Conservation (phyloP, 2,797 vertebrate species). For the Sebastes diploproa region DNA sequence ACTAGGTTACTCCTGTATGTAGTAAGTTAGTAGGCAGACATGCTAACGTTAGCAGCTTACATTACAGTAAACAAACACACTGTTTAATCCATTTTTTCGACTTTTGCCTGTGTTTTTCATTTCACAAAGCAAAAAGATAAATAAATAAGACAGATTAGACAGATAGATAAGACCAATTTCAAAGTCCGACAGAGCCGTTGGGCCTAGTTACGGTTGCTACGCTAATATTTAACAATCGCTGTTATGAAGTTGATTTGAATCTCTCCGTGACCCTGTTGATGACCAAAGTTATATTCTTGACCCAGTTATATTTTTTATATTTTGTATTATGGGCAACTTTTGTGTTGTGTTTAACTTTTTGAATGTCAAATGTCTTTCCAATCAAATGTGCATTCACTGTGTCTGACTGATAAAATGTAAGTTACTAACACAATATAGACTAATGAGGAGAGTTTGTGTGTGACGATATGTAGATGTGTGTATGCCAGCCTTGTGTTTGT, state of each 20-base stretch:
- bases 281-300: background rate
- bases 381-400: conserved; percentile 42
- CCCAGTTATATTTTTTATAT: background rate
- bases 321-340: conserved; percentile 1
- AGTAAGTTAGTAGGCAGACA: background rate
- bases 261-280: background rate
- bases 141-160: background rate
- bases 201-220: background rate
- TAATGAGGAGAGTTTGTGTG: conserved; percentile 58
- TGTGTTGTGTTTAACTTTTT: conserved; percentile 19
- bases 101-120: background rate
- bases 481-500: background rate
- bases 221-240: background rate
- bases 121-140: background rate
- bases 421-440: conserved; percentile 38
- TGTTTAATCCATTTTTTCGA: background rate
- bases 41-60: background rate
- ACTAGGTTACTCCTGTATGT: too few relatives aligned
- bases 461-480: conserved; percentile 19
- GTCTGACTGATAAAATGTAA: conserved; percentile 46
- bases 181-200: background rate
- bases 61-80: background rate
- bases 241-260: background rate
- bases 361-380: conserved; percentile 40
- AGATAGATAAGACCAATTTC: background rate